Conservation (phyloP, 2,113 vertebrate genomes). For the Platichthys stellatus region DNA sequence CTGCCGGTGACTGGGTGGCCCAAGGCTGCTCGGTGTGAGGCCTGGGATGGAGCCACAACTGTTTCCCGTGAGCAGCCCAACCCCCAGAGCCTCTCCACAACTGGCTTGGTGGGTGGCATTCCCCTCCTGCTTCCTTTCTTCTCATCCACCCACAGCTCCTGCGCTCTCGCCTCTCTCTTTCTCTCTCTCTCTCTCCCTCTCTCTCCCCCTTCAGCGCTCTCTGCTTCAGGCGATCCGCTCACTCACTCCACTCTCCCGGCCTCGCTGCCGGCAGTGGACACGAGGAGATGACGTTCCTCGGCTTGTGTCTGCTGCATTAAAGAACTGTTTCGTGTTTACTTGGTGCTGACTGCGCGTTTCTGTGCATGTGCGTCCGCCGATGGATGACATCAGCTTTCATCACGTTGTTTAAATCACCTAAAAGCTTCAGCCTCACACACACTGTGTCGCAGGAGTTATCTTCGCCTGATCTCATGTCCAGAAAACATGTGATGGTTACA, state of each 20-base stretch:
- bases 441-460: background rate
- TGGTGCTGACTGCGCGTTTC: no score
- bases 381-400: conserved; percentile 3
- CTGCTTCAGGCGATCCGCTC: conserved; percentile 10
- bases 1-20: conserved; percentile 84
- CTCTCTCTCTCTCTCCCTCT: conserved; percentile 8
- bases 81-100: conserved; percentile 77
- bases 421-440: no score
- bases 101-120: conserved; percentile 84
- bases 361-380: background rate
- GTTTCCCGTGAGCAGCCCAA: conserved; percentile 83
- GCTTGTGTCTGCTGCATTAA: background rate
- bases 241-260: conserved; percentile 50
- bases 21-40: conserved; percentile 82
- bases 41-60: conserved; percentile 82
- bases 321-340: background rate
- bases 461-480: background rate
- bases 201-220: conserved; percentile 6
- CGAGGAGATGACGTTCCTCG: background rate
- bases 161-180: conserved; percentile 40
- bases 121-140: conserved; percentile 54
- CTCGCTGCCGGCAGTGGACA: conserved; percentile 22
- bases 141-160: conserved; percentile 55
- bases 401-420: no score
- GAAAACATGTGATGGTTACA: background rate